Base-by-base conservation (phyloP, 2,113 vertebrate species). In the Tricholaema leucomelas region DNA sequence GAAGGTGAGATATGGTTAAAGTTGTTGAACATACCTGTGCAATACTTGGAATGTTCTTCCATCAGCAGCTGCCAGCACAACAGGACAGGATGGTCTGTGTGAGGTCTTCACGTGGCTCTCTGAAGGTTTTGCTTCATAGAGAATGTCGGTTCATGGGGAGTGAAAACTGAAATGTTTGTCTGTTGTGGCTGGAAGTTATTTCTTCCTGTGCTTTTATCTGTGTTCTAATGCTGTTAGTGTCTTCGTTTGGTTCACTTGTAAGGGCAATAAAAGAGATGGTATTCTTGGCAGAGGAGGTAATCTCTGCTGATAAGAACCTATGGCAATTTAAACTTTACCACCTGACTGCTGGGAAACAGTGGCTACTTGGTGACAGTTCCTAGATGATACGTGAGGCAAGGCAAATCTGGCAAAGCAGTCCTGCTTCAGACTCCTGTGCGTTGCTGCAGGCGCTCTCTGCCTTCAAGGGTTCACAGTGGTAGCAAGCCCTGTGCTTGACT, bases 21-120 rank as follows among this genome's bases (percentile, higher is more conserved):
- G 59, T 6, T 13, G 33, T 10, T 0, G 1, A 61, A 33, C 1
- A 2, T 52, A 2, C 31, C 63, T 0, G 0, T 9, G 4, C 5
- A 3, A 11, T 56, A 9, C 1, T 3, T 42, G 8, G 70, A 28
- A 14, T 6, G 30, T 23, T 66, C 54, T 23, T 66, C 54, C 12
- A 9, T 14, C 60, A 50, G 80, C 80, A 72, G 76, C 71, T 71
- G 42, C 55, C 36, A 5, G 28, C 0, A 7, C 38, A 20, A 3
- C 54, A 31, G 83, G 30, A 60, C 76, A 27, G 63, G 63, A 28
- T 6, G 0, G 66, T 23, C 44, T 12, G 36, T 17, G 31, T 66
- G 44, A 74, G 73, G 31, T 72, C 63, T 81, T 55, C 65, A 30
- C 0, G 0, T 0, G 1, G 4, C 67, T 42, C 12, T 60, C 83